Conservation (phyloP, 1,140 invertebrate species). For the Sycobia sp. region DNA sequence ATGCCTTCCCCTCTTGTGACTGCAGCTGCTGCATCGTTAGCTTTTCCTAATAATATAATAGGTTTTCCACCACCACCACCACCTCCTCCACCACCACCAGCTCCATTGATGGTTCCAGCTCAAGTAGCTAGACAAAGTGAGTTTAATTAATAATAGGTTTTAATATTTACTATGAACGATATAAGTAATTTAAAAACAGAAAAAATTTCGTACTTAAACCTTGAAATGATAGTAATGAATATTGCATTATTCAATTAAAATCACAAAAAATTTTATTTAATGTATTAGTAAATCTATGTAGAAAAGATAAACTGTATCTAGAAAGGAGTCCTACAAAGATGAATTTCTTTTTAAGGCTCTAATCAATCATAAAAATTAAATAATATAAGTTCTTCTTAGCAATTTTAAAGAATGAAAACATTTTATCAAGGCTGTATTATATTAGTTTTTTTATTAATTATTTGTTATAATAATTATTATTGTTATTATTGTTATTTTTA, state of each 20-base stretch:
- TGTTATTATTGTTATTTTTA: not conserved
- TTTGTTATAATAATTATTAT: not conserved
- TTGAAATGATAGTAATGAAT: too few species aligned
- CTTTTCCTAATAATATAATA: constrained; percentile 50
- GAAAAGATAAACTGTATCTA: not conserved
- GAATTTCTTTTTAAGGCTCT: too few species aligned
- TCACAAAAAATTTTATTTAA: constrained; percentile 17
- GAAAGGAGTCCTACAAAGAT: too few species aligned
- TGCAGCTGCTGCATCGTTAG: constrained; percentile 50
- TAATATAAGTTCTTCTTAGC: too few species aligned
- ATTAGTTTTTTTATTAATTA: too few species aligned
- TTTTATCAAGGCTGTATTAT: too few species aligned
- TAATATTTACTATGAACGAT: too few species aligned
- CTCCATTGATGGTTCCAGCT: constrained; percentile 65
- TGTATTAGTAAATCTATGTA: not conserved
- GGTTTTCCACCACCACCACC: constrained; percentile 65
- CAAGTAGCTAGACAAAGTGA: constrained; percentile 63
- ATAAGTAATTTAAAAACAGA: too few species aligned
- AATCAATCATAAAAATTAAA: too few species aligned
- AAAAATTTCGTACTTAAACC: too few species aligned
- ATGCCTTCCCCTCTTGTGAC: constrained; percentile 53
- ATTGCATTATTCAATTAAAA: too few species aligned
- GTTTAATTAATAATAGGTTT: constrained; percentile 2
- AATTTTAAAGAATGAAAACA: too few species aligned
- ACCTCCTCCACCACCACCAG: constrained; percentile 64